A percentile compares a stretch with the other conserved stretches of the same genome.
These are phyloP conservation scores for Galerucella nymphaeae DNA, from an alignment of 2,888 invertebrate species.

Conservation along the genomic window DNA sequence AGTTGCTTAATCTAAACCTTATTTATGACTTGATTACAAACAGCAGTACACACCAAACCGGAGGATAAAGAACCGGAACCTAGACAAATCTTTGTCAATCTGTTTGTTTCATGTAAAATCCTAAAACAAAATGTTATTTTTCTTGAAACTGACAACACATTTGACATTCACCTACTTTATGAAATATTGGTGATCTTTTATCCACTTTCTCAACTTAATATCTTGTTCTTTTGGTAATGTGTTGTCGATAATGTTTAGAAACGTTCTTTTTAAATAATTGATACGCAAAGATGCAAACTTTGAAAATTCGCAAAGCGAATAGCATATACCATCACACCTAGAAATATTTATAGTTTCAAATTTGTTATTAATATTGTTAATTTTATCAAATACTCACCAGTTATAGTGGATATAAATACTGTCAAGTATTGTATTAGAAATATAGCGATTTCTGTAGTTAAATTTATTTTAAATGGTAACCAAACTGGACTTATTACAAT, in stretches of 20 bases:
- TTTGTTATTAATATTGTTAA: no score
- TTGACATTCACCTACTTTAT: background rate
- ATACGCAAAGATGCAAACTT: background rate
- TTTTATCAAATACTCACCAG: background rate
- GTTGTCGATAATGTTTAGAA: background rate
- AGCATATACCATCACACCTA: background rate
- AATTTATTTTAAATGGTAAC: background rate
- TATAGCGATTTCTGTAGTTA: background rate
- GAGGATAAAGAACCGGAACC: background rate
- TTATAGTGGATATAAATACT: background rate
- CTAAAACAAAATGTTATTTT: no score
- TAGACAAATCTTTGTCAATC: conserved; percentile 1
- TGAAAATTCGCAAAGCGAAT: background rate
- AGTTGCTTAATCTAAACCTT: no score
- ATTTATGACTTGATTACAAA: background rate
- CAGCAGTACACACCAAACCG: background rate
- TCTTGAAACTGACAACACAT: no score
- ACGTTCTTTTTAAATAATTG: background rate
- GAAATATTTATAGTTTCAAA: no score
- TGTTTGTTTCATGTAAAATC: background rate
- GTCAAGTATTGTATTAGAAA: background rate
- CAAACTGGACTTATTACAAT: background rate
- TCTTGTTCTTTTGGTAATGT: background rate
- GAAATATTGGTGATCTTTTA: background rate
- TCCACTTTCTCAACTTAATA: background rate